Percentiles rank a stretch among this genome's conserved stretches.
Conservation (phyloP, 2,888 invertebrate genomes). For the Thelaira solivaga region DNA sequence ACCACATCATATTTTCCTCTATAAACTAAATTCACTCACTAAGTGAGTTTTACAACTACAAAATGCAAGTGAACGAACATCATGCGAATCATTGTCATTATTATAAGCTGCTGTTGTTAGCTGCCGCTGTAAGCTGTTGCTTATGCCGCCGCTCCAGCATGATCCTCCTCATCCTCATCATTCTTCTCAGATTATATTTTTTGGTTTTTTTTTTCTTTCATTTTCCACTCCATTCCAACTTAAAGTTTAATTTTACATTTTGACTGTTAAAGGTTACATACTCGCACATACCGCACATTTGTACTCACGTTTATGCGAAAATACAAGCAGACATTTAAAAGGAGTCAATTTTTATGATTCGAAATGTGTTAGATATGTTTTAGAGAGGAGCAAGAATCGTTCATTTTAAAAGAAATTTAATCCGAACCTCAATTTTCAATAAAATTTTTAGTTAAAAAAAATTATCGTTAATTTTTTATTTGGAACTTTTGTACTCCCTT, state of each 20-base stretch:
- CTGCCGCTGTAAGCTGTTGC: conserved; percentile 45
- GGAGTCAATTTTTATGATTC: neutral
- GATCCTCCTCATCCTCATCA: conserved; percentile 26
- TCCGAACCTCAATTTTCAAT: too few relatives aligned
- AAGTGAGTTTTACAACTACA: conserved; percentile 60
- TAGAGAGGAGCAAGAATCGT: too few relatives aligned
- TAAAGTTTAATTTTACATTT: conserved; percentile 57
- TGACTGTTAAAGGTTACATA: conserved; percentile 63
- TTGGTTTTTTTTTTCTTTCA: too few relatives aligned
- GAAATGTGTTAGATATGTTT: too few relatives aligned
- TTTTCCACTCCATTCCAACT: conserved; percentile 13
- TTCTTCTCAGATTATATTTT: conserved; percentile 28
- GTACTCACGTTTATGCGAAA: conserved; percentile 36
- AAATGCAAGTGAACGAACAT: conserved; percentile 57
- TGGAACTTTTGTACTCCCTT: too few relatives aligned
- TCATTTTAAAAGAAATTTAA: too few relatives aligned
- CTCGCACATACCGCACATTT: conserved; percentile 54
- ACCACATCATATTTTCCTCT: conserved; percentile 39
- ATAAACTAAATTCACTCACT: conserved; percentile 16
- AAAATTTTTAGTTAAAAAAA: too few relatives aligned
- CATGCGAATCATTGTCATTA: conserved; percentile 63
- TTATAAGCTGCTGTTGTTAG: conserved; percentile 54
- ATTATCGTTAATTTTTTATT: too few relatives aligned
- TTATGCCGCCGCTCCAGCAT: conserved; percentile 38
- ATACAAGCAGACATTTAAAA: conserved; percentile 9